Percentiles rank a stretch among this genome's conserved stretches.
Conservation (phyloP, 2,113 vertebrate genomes). For the Petrocephalus zakoni region DNA sequence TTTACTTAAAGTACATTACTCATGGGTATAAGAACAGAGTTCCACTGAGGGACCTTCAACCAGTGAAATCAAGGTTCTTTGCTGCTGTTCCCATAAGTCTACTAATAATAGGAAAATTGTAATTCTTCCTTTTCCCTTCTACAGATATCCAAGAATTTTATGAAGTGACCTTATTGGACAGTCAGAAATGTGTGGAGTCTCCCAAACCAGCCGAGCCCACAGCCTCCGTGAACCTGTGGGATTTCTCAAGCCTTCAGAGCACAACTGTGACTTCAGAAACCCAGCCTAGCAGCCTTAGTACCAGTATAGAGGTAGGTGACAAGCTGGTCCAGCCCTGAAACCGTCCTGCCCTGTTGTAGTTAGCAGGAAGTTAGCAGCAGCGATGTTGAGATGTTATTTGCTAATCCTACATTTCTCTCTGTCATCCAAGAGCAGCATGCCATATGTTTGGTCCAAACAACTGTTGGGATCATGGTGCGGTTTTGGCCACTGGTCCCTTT, state of each 20-base stretch:
- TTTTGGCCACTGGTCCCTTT: background rate
- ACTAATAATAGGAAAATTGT: background rate
- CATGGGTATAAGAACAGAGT: background rate
- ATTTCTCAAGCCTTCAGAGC: conserved; percentile 88
- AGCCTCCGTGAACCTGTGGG: conserved; percentile 83
- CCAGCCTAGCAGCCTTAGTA: conserved; percentile 83
- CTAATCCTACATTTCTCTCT: background rate
- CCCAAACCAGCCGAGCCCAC: conserved; percentile 65
- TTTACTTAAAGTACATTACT: background rate
- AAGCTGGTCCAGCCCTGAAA: background rate
- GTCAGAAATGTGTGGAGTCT: conserved; percentile 76
- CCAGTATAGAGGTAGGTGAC: conserved; percentile 77
- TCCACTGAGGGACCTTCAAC: background rate
- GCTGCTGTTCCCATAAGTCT: background rate
- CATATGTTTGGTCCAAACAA: background rate
- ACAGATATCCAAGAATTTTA: conserved; percentile 99
- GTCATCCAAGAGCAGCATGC: background rate
- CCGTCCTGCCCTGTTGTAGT: no score
- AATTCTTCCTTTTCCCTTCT: background rate
- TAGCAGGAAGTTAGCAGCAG: background rate
- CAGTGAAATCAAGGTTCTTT: background rate
- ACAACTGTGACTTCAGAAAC: conserved; percentile 85
- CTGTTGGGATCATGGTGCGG: background rate
- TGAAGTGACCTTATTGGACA: conserved; percentile 97
- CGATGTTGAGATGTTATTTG: background rate